These are phyloP conservation scores for Sakesphorus luctuosus DNA, from an alignment of 2,113 vertebrate species.

Conservation along the genomic window DNA sequence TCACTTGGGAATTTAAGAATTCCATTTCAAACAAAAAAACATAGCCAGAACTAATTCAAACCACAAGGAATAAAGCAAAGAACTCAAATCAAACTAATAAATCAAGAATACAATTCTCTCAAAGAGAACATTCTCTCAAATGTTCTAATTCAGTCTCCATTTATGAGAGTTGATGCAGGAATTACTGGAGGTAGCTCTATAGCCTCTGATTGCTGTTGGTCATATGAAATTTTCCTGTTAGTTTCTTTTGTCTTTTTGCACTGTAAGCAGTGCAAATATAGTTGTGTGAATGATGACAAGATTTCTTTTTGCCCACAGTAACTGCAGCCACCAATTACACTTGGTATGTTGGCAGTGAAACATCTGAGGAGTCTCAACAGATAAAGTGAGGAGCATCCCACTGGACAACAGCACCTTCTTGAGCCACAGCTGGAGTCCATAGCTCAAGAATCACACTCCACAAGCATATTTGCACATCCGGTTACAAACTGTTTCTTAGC, in stretches of 20 bases:
- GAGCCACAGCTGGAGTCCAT: background rate
- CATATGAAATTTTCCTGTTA: background rate
- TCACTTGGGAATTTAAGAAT: slow-evolving; percentile 50
- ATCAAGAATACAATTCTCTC: slow-evolving; percentile 28
- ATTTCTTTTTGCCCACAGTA: background rate
- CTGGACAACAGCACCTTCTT: background rate
- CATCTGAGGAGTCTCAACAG: background rate
- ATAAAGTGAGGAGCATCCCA: background rate
- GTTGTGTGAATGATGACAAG: background rate
- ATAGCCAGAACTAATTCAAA: slow-evolving; percentile 48
- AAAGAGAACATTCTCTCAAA: background rate
- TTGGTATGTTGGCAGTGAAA: background rate
- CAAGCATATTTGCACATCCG: background rate
- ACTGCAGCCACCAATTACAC: background rate
- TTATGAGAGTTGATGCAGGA: background rate
- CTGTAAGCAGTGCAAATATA: background rate
- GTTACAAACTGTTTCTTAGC: background rate
- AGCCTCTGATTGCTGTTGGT: background rate
- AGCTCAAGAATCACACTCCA: background rate
- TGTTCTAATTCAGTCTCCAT: background rate
- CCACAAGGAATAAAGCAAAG: slow-evolving; percentile 20
- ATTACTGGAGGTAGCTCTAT: background rate
- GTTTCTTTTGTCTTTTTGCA: background rate
- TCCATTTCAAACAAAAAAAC: slow-evolving; percentile 33
- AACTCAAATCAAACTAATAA: slow-evolving; percentile 40